Conservation (phyloP, 2,888 invertebrate genomes). For the Diplolepis rosae region DNA sequence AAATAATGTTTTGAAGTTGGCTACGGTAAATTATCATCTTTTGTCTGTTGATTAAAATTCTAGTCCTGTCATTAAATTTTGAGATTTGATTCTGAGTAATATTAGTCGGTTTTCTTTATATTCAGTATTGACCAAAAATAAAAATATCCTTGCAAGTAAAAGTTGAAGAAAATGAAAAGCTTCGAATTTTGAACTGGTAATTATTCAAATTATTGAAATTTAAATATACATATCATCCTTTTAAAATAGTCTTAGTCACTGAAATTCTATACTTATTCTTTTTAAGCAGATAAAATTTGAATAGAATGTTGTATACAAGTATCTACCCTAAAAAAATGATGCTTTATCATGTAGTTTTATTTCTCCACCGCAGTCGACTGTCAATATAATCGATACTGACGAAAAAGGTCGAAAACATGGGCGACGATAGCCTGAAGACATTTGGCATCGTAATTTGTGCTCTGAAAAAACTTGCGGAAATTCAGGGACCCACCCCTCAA, state of each 20-base stretch:
- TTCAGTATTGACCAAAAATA: no score
- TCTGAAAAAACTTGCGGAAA: conserved; percentile 42
- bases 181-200: no score
- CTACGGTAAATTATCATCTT: neutral
- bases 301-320: neutral
- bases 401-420: conserved; percentile 36
- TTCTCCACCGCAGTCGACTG: neutral
- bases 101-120: no score
- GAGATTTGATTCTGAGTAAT: no score
- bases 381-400: conserved; percentile 13
- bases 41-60: neutral
- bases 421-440: conserved; percentile 40
- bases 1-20: neutral
- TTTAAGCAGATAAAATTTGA: neutral
- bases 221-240: no score
- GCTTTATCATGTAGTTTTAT: neutral
- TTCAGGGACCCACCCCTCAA: conserved; percentile 36
- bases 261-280: no score
- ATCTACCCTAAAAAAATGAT: neutral
- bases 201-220: no score
- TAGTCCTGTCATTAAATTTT: neutral
- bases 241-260: no score
- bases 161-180: no score
- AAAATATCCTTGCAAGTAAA: no score
- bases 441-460: conserved; percentile 45